These are phyloP conservation scores for Poeciliopsis prolifica DNA, from an alignment of 2,113 vertebrate genomes.

Conservation along the genomic window DNA sequence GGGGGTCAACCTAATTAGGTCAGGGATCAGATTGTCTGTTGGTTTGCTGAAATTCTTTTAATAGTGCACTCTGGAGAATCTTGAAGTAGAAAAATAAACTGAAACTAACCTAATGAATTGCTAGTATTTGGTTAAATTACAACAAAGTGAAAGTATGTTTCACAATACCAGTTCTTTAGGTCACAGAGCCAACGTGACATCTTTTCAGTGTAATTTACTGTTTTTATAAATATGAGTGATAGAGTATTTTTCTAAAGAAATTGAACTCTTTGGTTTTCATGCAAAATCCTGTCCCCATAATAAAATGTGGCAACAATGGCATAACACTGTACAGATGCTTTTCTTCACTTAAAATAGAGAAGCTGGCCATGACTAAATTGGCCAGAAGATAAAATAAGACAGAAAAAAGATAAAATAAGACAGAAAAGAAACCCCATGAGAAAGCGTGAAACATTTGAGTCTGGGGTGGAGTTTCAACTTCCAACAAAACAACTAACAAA, in stretches of 20 bases:
- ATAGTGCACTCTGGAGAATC: background rate
- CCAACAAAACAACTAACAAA: background rate
- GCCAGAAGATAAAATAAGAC: background rate
- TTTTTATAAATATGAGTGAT: background rate
- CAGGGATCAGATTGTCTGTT: slow-evolving; percentile 32
- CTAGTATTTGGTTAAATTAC: background rate
- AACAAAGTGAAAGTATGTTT: background rate
- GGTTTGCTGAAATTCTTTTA: slow-evolving; percentile 35
- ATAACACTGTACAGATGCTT: background rate
- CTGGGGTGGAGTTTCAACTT: background rate
- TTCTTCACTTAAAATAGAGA: background rate
- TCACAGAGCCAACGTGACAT: background rate
- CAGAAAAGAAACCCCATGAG: background rate
- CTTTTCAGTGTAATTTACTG: background rate
- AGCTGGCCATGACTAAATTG: background rate
- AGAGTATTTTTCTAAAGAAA: background rate
- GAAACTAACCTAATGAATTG: background rate
- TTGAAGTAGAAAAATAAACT: slow-evolving; percentile 3
- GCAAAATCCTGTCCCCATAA: background rate
- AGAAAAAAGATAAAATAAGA: background rate
- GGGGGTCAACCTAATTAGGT: slow-evolving; percentile 65
- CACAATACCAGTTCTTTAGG: background rate
- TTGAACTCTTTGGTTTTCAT: background rate
- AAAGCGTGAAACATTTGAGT: background rate
- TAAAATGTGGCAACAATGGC: background rate